Conservation (phyloP, 2,888 invertebrate genomes). For the Nectonema munidae region DNA sequence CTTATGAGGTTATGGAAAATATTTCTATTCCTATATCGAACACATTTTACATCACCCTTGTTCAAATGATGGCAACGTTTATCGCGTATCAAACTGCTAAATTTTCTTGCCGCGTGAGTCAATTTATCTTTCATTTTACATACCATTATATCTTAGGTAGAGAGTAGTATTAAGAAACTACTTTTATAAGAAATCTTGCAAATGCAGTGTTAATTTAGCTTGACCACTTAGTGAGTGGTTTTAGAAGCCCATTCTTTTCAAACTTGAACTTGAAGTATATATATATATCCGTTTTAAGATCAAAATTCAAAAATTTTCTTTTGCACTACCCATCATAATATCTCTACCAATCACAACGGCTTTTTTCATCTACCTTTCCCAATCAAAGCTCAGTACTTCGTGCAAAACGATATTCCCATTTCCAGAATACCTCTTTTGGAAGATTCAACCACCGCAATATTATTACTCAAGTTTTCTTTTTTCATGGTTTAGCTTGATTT, state of each 20-base stretch:
- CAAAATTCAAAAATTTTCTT: slow-evolving; percentile 65
- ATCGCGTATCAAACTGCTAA: slow-evolving; percentile 26
- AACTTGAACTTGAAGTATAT: no score
- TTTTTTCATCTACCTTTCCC: slow-evolving; percentile 51
- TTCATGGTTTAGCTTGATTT: slow-evolving; percentile 64
- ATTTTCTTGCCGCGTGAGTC: slow-evolving; percentile 28
- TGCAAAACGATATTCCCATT: slow-evolving; percentile 11
- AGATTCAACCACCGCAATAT: slow-evolving; percentile 35
- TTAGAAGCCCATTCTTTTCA: no score
- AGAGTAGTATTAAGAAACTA: no score
- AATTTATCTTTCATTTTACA: no score
- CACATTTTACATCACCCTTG: no score
- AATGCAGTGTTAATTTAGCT: no score
- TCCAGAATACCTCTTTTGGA: slow-evolving; percentile 38
- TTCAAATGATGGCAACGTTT: slow-evolving; percentile 22
- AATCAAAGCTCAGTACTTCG: slow-evolving; percentile 27
- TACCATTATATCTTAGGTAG: no score
- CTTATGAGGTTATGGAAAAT: no score
- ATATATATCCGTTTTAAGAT: no score
- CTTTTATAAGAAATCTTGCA: no score
- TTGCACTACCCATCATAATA: slow-evolving; percentile 70
- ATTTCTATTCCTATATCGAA: no score
- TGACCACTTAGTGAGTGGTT: no score
- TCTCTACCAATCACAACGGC: slow-evolving; percentile 62
- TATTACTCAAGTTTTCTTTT: slow-evolving; percentile 27